phyloP scores from a whole-genome alignment of 2,797 vertebrate species.

The Gymnodraco acuticeps region DNA sequence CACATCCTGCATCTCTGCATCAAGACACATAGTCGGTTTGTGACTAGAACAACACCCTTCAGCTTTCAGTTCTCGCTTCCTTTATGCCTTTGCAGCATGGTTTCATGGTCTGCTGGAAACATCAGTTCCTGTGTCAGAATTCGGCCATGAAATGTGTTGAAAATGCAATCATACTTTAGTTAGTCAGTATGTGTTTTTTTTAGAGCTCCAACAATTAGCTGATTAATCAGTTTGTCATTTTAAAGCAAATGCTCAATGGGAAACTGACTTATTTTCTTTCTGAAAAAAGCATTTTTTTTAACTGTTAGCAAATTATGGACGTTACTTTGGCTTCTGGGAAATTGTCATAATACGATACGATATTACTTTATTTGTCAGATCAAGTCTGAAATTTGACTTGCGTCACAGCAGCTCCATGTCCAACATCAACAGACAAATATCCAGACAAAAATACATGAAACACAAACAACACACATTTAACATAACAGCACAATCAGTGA shows the following conservation, averaged over 20 bases:
- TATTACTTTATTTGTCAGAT: too few relatives aligned
- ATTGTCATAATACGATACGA: too few relatives aligned
- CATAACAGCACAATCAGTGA: too few relatives aligned
- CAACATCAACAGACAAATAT: too few relatives aligned
- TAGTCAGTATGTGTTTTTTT: neutral
- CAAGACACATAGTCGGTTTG: neutral
- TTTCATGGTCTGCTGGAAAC: slow-evolving; percentile 12
- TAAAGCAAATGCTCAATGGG: neutral
- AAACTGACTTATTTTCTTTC: neutral
- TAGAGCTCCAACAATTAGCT: neutral
- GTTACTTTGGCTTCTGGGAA: neutral
- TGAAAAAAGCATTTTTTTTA: fast-evolving
- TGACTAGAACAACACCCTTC: slow-evolving; percentile 10
- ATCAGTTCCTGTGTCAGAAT: slow-evolving; percentile 13
- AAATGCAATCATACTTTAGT: neutral
- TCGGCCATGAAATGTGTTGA: neutral
- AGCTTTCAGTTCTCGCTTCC: slow-evolving; percentile 35
- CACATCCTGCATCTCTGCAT: slow-evolving; percentile 14
- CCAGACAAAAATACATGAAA: too few relatives aligned
- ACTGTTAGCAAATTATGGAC: neutral
- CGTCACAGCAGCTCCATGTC: too few relatives aligned
- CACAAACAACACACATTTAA: too few relatives aligned
- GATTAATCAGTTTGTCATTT: neutral
- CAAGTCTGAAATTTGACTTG: too few relatives aligned
- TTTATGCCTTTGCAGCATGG: neutral